Conservation (phyloP, 2,888 invertebrate species). For the Tinea semifulvella region DNA sequence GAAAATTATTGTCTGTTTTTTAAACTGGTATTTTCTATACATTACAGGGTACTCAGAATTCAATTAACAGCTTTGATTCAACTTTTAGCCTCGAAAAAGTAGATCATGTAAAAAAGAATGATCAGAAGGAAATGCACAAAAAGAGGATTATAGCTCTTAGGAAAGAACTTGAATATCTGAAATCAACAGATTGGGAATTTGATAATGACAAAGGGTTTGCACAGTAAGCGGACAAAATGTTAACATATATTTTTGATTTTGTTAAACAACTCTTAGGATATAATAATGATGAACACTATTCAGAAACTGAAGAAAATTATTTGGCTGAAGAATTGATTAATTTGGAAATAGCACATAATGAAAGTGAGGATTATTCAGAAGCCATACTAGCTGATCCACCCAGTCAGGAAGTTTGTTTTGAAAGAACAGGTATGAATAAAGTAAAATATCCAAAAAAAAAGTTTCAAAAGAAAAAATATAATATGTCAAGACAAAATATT, state of each 20-base stretch:
- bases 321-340: slow-evolving; percentile 46
- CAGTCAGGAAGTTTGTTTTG: slow-evolving; percentile 33
- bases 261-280: slow-evolving; percentile 38
- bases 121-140: slow-evolving; percentile 75
- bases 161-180: slow-evolving; percentile 80
- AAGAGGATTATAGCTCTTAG: slow-evolving; percentile 75
- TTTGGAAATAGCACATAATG: slow-evolving; percentile 36
- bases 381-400: slow-evolving; percentile 16
- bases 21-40: slow-evolving; percentile 6
- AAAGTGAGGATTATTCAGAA: slow-evolving; percentile 17
- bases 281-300: slow-evolving; percentile 18
- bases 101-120: slow-evolving; percentile 46
- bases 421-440: slow-evolving; percentile 55
- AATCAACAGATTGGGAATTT: slow-evolving; percentile 84
- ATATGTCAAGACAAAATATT: too few species aligned
- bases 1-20: too few species aligned
- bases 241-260: slow-evolving; percentile 47
- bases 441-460: too few species aligned
- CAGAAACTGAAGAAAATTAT: slow-evolving; percentile 33
- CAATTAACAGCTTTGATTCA: slow-evolving; percentile 49
- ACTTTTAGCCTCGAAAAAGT: slow-evolving; percentile 59
- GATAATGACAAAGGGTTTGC: slow-evolving; percentile 75
- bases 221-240: slow-evolving; percentile 53
- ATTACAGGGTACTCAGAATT: slow-evolving; percentile 14
- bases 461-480: too few species aligned